These are phyloP conservation scores for Ostrea edulis DNA, from an alignment of 1,140 invertebrate genomes.

Conservation along the genomic window DNA sequence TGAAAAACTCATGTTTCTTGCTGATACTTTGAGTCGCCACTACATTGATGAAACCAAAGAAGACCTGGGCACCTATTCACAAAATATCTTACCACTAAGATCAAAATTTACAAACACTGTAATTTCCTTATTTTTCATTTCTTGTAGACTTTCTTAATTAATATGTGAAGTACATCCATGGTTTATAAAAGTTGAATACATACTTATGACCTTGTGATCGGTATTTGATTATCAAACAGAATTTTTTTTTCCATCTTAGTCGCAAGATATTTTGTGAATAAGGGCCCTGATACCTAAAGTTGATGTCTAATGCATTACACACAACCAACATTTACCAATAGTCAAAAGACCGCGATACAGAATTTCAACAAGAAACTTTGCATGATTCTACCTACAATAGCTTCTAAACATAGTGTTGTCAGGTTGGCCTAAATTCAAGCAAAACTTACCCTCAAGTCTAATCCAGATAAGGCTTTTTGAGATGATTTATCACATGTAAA, in stretches of 20 bases:
- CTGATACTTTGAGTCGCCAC: not conserved
- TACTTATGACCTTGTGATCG: no score
- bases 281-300: not conserved
- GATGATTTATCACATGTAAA: slow-evolving; percentile 11
- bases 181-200: no score
- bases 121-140: no score
- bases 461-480: not conserved
- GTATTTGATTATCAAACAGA: no score
- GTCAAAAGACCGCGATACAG: not conserved
- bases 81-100: no score
- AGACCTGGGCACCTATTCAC: no score
- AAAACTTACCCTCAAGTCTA: not conserved
- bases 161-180: no score
- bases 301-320: not conserved
- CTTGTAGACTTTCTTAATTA: no score
- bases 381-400: not conserved
- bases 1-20: slow-evolving; percentile 16
- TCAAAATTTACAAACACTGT: no score
- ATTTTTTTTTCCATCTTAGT: no score
- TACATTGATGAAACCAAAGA: not conserved
- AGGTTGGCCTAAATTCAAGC: slow-evolving; percentile 43
- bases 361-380: not conserved
- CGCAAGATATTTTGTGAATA: no score
- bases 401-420: not conserved
- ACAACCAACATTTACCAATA: not conserved